These are phyloP conservation scores for Alloscopus bannaensis DNA, from an alignment of 2,888 invertebrate genomes.

Conservation along the genomic window DNA sequence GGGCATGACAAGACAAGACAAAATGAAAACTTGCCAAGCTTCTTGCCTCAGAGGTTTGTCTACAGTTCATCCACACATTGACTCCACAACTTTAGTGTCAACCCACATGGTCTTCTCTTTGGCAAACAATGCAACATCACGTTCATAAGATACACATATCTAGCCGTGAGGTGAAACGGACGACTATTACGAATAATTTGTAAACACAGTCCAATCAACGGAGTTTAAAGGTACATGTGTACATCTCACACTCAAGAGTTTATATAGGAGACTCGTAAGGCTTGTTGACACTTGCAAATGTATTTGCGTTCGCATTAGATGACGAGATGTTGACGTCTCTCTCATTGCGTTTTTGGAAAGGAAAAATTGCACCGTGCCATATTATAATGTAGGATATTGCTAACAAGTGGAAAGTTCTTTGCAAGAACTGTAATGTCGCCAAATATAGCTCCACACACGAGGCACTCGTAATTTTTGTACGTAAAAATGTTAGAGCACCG, in stretches of 20 bases:
- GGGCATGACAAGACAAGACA: conserved; percentile 11
- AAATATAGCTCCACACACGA: conserved; percentile 16
- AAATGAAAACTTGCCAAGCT: conserved; percentile 8
- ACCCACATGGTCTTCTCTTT: conserved; percentile 39
- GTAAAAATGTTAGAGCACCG: no score
- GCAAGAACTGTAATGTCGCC: conserved; percentile 12
- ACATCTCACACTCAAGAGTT: background rate
- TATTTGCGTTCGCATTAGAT: conserved; percentile 19
- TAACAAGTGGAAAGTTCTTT: conserved; percentile 29
- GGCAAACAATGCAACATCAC: conserved; percentile 19
- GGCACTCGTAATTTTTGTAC: no score
- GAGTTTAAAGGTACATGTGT: background rate
- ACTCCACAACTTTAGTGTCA: conserved; percentile 10
- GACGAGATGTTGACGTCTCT: background rate
- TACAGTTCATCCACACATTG: conserved; percentile 23
- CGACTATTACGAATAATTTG: background rate
- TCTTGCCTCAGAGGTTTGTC: background rate
- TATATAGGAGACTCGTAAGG: background rate
- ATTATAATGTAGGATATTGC: conserved; percentile 1
- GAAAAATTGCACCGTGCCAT: background rate
- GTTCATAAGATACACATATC: no score
- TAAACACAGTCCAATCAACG: background rate
- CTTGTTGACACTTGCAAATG: conserved; percentile 20
- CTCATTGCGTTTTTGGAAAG: background rate
- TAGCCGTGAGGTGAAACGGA: background rate